Evolutionary conservation across 2,113 vertebrate genomes (phyloP).

Genomic region (Stictonetta naevosa): DNA sequence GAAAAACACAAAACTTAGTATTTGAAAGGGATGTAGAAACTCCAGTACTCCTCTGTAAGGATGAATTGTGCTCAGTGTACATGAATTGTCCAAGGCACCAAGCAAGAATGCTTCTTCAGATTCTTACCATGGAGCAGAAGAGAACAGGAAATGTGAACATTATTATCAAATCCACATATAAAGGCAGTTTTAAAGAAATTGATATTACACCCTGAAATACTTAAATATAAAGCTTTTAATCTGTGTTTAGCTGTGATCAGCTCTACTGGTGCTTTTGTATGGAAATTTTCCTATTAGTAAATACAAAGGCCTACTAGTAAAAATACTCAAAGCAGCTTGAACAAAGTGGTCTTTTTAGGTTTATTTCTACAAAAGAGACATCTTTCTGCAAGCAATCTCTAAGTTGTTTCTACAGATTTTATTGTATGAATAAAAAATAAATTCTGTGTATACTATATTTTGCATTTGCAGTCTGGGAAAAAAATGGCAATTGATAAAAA

Average conservation of each 20-base stretch:
- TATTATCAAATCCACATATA: background rate
- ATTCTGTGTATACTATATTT: background rate
- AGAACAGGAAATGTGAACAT: background rate
- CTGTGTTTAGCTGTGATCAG: background rate
- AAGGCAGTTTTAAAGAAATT: background rate
- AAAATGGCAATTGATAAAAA: background rate
- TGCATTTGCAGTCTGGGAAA: background rate
- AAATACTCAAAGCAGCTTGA: background rate
- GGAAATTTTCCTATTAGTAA: background rate
- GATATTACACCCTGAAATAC: background rate
- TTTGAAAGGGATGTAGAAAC: conserved; percentile 7
- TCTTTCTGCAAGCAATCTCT: background rate
- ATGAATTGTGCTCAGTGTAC: background rate
- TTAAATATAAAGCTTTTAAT: conserved; percentile 3
- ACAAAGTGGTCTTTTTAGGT: background rate
- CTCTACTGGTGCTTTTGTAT: background rate
- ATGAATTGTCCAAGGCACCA: background rate
- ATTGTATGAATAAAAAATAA: background rate
- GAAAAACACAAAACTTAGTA: background rate
- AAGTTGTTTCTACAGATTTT: background rate
- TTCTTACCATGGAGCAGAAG: background rate
- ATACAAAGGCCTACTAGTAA: background rate
- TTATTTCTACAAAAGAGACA: background rate
- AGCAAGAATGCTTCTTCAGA: background rate
- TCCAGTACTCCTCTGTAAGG: background rate